Percentiles rank a stretch among this genome's conserved stretches.
Evolutionary conservation across 2,888 invertebrate genomes (phyloP).

Genomic region (Melipona beecheii): DNA sequence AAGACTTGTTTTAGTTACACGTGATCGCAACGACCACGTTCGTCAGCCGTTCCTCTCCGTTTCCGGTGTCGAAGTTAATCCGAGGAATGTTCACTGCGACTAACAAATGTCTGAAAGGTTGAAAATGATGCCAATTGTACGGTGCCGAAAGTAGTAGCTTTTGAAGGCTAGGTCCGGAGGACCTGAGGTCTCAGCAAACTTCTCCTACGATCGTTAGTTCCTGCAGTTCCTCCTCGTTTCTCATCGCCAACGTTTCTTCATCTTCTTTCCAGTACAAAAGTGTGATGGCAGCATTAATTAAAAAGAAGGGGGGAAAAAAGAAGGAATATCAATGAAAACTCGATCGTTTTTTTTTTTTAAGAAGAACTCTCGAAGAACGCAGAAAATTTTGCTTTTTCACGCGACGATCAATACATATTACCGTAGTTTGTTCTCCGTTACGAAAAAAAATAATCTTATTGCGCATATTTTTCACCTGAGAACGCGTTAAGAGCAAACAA

Average conservation of each 20-base stretch:
- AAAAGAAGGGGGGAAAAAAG: neutral
- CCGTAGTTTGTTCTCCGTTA: slow-evolving; percentile 13
- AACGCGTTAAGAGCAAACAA: slow-evolving; percentile 27
- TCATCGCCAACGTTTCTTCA: slow-evolving; percentile 20
- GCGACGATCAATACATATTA: slow-evolving; percentile 1
- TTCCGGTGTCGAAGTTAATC: neutral
- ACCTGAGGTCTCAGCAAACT: slow-evolving; percentile 6
- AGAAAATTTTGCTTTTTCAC: slow-evolving; percentile 15
- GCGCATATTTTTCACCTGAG: slow-evolving; percentile 61
- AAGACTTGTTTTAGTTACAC: slow-evolving; percentile 24
- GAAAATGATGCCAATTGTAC: slow-evolving; percentile 47
- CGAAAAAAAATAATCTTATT: slow-evolving; percentile 26
- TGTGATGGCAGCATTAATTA: slow-evolving; percentile 36
- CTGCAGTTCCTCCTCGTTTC: slow-evolving; percentile 34
- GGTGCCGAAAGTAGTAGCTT: slow-evolving; percentile 53
- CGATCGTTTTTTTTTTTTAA: neutral
- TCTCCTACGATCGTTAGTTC: slow-evolving; percentile 55
- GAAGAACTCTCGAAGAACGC: neutral
- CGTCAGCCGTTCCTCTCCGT: slow-evolving; percentile 16
- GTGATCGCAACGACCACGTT: slow-evolving; percentile 5
- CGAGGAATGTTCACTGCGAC: slow-evolving; percentile 35
- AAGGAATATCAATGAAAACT: neutral
- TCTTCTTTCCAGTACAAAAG: slow-evolving; percentile 43
- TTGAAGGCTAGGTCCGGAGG: neutral
- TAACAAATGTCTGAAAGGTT: neutral